Evolutionary conservation across 2,888 invertebrate genomes (phyloP).

Genomic region (Scaptomyza cyrtandrae): DNA sequence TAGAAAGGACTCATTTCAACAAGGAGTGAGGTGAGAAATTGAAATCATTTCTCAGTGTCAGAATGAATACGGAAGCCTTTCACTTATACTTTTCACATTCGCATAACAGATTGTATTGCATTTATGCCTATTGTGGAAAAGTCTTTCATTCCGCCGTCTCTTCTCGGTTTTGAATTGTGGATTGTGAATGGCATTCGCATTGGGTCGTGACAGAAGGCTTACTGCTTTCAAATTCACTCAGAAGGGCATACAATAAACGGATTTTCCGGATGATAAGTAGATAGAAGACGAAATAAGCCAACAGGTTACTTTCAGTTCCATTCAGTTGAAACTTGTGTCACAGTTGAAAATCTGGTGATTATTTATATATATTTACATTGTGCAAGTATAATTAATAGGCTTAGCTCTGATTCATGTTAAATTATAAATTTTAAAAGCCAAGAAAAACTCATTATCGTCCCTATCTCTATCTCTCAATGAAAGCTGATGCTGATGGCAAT

Average conservation of each 20-base stretch:
- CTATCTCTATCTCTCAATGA: not conserved
- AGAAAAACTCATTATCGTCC: not conserved
- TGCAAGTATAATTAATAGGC: constrained; percentile 12
- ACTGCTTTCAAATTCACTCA: constrained; percentile 18
- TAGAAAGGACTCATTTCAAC: not conserved
- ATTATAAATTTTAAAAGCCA: not conserved
- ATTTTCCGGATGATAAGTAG: constrained; percentile 23
- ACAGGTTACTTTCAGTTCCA: constrained; percentile 26
- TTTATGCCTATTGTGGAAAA: constrained; percentile 29
- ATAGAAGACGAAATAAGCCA: constrained; percentile 1
- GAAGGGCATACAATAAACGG: constrained; percentile 19
- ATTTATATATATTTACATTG: no score
- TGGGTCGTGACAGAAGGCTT: constrained; percentile 3
- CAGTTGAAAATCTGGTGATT: not conserved
- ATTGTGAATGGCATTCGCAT: constrained; percentile 13
- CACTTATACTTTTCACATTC: constrained; percentile 33
- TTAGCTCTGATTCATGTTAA: not conserved
- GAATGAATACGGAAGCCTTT: constrained; percentile 61
- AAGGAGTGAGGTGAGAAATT: constrained; percentile 43
- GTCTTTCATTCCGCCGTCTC: constrained; percentile 22
- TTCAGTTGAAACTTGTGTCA: not conserved
- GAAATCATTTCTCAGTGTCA: constrained; percentile 65
- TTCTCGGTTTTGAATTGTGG: constrained; percentile 11
- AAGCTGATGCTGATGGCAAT: not conserved
- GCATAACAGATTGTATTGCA: constrained; percentile 52